phyloP scores from a whole-genome alignment of 1,140 invertebrate genomes.

The Ceratosolen solmsi region DNA sequence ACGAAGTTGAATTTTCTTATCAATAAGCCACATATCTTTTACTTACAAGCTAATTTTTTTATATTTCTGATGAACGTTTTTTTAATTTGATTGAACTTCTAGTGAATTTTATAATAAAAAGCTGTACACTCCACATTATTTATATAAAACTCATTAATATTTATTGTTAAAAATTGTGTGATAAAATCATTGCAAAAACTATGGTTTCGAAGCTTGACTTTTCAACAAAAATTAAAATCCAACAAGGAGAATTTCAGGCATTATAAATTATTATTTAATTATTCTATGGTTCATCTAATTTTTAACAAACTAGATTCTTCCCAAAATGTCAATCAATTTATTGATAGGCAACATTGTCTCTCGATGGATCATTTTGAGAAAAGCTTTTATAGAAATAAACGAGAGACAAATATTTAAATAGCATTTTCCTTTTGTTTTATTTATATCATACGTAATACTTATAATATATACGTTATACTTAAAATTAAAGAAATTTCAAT shows the following conservation, averaged over 20 bases:
- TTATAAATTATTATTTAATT: no score
- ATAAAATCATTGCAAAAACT: slow-evolving; percentile 56
- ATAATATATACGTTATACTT: no score
- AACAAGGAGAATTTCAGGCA: slow-evolving; percentile 73
- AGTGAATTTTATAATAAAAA: slow-evolving; percentile 38
- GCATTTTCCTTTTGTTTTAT: slow-evolving; percentile 1
- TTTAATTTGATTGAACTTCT: slow-evolving; percentile 50
- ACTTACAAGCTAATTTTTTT: slow-evolving; percentile 71
- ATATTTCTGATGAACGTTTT: slow-evolving; percentile 77
- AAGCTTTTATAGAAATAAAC: slow-evolving; percentile 46
- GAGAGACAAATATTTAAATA: slow-evolving; percentile 53
- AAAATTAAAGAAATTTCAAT: no score
- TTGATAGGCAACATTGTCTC: slow-evolving; percentile 38
- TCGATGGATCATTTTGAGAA: slow-evolving; percentile 53
- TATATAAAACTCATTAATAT: slow-evolving; percentile 46
- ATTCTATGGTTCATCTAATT: slow-evolving; percentile 70
- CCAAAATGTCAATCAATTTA: slow-evolving; percentile 56
- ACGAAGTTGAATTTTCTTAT: slow-evolving; percentile 72
- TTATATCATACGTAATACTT: neutral
- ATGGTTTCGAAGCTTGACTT: slow-evolving; percentile 54
- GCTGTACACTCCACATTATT: slow-evolving; percentile 51
- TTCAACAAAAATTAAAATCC: slow-evolving; percentile 74
- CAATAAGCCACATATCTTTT: slow-evolving; percentile 78
- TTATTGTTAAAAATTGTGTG: slow-evolving; percentile 40
- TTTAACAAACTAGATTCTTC: slow-evolving; percentile 55